Conservation (phyloP, 2,888 invertebrate genomes). For the Pseudococcus jackbeardsleyi region DNA sequence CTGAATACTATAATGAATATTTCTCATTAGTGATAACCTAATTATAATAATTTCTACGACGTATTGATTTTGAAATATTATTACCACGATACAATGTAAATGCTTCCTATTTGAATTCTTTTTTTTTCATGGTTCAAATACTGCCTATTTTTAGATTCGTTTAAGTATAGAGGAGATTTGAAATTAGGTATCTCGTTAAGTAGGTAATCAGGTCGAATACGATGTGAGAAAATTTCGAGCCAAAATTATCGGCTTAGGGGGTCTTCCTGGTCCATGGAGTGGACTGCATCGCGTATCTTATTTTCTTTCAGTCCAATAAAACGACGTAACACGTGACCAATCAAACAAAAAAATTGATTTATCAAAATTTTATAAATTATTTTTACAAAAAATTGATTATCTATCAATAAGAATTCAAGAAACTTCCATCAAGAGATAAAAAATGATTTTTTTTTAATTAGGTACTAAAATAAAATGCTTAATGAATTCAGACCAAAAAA, state of each 20-base stretch:
- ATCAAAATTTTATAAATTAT: no score
- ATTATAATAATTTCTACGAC: conserved; percentile 5
- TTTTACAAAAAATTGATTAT: no score
- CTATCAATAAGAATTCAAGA: no score
- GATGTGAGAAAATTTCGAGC: not conserved
- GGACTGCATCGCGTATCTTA: no score
- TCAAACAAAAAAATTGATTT: no score
- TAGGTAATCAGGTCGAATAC: not conserved
- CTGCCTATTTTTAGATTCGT: not conserved
- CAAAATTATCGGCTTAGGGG: not conserved
- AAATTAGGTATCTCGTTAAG: not conserved
- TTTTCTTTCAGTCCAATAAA: no score
- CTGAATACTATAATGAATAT: not conserved
- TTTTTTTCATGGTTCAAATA: not conserved
- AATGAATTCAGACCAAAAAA: not conserved
- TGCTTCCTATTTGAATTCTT: not conserved
- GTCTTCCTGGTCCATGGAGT: not conserved
- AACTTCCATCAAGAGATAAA: no score
- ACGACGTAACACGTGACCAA: no score
- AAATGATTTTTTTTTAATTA: no score
- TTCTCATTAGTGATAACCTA: not conserved
- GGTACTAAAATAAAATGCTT: not conserved
- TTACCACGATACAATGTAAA: not conserved
- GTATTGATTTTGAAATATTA: not conserved
- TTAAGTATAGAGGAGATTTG: not conserved